Base-by-base conservation (phyloP, 2,113 vertebrate genomes). In the Arvicanthis niloticus region DNA sequence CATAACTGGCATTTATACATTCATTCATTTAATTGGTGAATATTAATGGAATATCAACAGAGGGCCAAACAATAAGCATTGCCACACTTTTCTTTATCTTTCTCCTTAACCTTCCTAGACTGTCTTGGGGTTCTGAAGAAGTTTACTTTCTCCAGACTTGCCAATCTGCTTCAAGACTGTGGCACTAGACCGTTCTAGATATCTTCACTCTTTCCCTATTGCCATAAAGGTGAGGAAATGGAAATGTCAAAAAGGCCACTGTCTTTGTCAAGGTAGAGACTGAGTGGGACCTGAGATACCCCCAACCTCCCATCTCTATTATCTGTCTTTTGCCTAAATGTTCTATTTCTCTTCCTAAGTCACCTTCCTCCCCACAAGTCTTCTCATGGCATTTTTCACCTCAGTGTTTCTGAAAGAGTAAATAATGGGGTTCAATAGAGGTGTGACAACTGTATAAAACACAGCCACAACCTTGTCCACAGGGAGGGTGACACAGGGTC, bases 331-430 rank as follows among this genome's bases (percentile, higher is more conserved):
- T 45, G 16, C 51, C 3, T 16, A 29, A 56, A 10, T 29, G 42
- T 65, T 65, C 48, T 91, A 82, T 10, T 89, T 96, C 65, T 93
- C 89, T 75, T 31, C 88, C 90, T 21, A 53, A 53, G 13, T 65
- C 9, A 7, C 62, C 48, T 82, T 93, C 51, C 58, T 84, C 40
- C 72, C 19, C 75, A 94, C 11, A 22, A 96, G 80, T 40, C 76
- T 96, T 26, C 5, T 89, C 80, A 90, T 34, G 19, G 97, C 88
- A 2, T 84, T 88, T 82, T 96, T 97, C 19, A 97, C 80, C 45
- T 97, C 96, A 4, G 95, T 56, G 58, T 96, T 98, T 58, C 95
- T 93, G 24, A 97, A 97, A 62, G 97, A 97, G 58, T 96, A 98
- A 80, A 96, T 97, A n/a, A 96, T 16, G 0, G 95, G 95, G 34